Evolutionary conservation across 2,888 invertebrate genomes (phyloP).

Genomic region (Hermodice carunculata): DNA sequence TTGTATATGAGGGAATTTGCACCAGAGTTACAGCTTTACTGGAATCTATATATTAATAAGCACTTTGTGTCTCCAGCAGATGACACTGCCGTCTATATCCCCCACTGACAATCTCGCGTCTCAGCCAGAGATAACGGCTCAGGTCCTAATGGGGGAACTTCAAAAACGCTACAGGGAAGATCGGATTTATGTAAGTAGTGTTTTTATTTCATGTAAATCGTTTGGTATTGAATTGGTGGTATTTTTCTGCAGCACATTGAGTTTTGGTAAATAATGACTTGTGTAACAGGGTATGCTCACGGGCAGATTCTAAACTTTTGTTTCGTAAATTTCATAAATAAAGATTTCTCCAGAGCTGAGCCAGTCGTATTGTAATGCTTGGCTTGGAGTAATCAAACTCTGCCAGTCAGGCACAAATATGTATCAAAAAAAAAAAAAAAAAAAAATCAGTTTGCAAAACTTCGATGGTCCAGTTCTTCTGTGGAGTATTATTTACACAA

Average conservation of each 20-base stretch:
- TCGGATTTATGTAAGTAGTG: conserved; percentile 60
- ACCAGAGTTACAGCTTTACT: too few relatives aligned
- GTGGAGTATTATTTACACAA: too few relatives aligned
- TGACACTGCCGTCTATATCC: not conserved
- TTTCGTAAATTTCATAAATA: too few relatives aligned
- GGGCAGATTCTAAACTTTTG: not conserved
- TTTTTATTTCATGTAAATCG: not conserved
- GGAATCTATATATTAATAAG: too few relatives aligned
- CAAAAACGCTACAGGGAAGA: conserved; percentile 45
- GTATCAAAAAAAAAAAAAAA: too few relatives aligned
- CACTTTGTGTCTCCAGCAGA: not conserved
- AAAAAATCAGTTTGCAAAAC: too few relatives aligned
- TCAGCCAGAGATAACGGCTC: conserved; percentile 47
- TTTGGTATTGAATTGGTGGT: too few relatives aligned
- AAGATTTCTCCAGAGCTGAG: too few relatives aligned
- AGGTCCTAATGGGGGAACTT: conserved; percentile 47
- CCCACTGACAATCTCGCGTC: conserved; percentile 47
- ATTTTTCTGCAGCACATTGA: not conserved
- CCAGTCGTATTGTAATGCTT: too few relatives aligned
- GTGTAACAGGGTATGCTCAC: not conserved
- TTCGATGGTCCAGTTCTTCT: too few relatives aligned
- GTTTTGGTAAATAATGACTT: not conserved
- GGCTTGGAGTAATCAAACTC: too few relatives aligned
- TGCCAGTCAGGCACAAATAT: too few relatives aligned
- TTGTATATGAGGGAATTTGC: not conserved